Base-by-base conservation (phyloP, 2,888 invertebrate species). In the Habroteleia sp. region DNA sequence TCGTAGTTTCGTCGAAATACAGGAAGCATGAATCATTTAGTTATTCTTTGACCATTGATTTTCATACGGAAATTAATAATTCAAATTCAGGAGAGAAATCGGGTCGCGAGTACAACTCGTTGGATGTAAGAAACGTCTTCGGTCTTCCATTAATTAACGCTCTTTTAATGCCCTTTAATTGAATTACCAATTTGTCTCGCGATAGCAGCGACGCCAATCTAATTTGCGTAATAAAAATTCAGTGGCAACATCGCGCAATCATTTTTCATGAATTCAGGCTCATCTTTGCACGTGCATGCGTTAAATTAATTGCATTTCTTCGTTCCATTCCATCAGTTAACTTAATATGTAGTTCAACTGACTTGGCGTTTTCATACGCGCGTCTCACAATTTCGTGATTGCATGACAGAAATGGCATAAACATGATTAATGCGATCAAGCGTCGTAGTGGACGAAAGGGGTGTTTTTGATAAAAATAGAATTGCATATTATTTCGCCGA, bases 371-470 rank as follows among this genome's bases (percentile, higher is more conserved):
- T 60, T 66, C 37, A 66, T 63, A 66, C 14, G 52, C 44, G 54
- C 58, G 25, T 66, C 58, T 74, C 52, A 37, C 37, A 56, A 62
- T 65, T 74, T 68, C 74, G 74, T 74, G 68, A 68, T 62, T 74
- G 74, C 74, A 68, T 68, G 74, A 66, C 54, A 60, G 56, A 65
- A 58, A 41, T 52, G 11, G 44, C 46, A 60, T 60, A 74, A 68
- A 68, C 62, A 56, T 63, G 72, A 72, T 72, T 72, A 58, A 72
- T 72, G 72, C 33, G 72, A 72, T 72, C 37, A 44, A 11, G 37
- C 69, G 68, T 29, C 52, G 41, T 52, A 50, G 17, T 41, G 41
- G 54, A 33, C 23, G 46, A 3, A 42, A 42, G 39, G 25, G 41
- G 33, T 33, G 29, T n/a, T 58, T 39, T 4, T 11, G 29, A 8